Evolutionary conservation across 2,888 invertebrate species (phyloP).

Genomic region (Drosophila meridiana): DNA sequence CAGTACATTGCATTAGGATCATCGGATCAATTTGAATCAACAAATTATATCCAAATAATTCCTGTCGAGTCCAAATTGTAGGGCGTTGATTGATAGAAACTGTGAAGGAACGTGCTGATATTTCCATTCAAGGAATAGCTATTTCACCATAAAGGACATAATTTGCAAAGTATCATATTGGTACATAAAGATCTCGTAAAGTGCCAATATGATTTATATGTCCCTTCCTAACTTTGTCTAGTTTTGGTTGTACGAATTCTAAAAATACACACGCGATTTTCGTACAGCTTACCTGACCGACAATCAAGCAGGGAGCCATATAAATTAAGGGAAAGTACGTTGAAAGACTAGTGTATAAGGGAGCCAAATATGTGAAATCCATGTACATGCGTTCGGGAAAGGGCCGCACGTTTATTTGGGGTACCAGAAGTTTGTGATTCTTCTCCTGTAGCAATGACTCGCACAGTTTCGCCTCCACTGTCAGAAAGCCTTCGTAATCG

Average conservation of each 20-base stretch:
- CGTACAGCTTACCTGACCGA: constrained; percentile 34
- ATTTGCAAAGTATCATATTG: too few relatives aligned
- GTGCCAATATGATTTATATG: neutral
- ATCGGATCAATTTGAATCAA: too few relatives aligned
- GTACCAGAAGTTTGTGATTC: constrained; percentile 5
- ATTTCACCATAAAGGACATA: too few relatives aligned
- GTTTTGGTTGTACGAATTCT: neutral
- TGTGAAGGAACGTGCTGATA: too few relatives aligned
- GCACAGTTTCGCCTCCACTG: constrained; percentile 35
- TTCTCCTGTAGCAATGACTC: constrained; percentile 27
- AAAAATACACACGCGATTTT: neutral
- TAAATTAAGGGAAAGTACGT: constrained; percentile 8
- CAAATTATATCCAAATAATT: too few relatives aligned
- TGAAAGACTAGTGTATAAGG: neutral
- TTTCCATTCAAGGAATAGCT: too few relatives aligned
- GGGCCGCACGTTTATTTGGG: constrained; percentile 20
- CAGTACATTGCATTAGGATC: too few relatives aligned
- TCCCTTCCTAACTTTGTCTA: too few relatives aligned
- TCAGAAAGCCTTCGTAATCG: constrained; percentile 41
- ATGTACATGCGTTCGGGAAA: constrained; percentile 19
- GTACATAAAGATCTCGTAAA: too few relatives aligned
- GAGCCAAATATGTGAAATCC: neutral
- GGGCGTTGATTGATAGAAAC: too few relatives aligned
- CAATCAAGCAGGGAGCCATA: constrained; percentile 30
- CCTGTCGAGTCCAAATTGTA: too few relatives aligned